Evolutionary conservation across 1,140 invertebrate genomes (phyloP).

Genomic region (Chlorops oryzae): DNA sequence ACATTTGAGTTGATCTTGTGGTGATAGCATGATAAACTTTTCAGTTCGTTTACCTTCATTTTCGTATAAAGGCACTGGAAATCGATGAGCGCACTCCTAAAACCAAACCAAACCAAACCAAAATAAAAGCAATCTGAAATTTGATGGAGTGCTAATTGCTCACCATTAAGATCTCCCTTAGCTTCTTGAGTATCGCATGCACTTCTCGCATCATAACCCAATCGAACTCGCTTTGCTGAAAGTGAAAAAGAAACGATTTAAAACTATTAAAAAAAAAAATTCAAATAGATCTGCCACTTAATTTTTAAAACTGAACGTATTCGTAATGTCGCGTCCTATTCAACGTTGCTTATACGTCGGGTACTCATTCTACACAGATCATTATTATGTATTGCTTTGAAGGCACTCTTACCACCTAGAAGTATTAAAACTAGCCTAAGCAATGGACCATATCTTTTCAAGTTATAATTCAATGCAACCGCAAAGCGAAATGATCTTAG

Average conservation of each 20-base stretch:
- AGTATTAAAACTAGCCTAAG: too few species aligned
- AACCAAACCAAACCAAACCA: conserved; percentile 23
- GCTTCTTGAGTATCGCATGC: conserved; percentile 70
- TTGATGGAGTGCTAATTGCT: too few species aligned
- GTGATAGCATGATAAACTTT: conserved; percentile 73
- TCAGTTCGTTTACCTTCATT: conserved; percentile 76
- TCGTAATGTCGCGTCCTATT: too few species aligned
- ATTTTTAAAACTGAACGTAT: too few species aligned
- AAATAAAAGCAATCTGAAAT: conserved; percentile 9
- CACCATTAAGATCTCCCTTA: conserved; percentile 74
- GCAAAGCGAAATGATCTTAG: too few species aligned
- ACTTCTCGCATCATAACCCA: conserved; percentile 84
- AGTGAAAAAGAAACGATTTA: conserved; percentile 7
- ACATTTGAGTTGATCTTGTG: conserved; percentile 82
- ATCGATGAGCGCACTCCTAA: conserved; percentile 74
- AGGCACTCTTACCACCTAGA: background rate
- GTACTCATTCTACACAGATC: background rate
- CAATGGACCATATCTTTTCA: too few species aligned
- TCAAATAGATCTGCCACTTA: too few species aligned
- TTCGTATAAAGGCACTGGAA: conserved; percentile 72
- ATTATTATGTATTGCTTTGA: background rate
- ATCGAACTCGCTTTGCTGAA: conserved; percentile 84
- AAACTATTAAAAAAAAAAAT: background rate
- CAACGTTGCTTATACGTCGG: too few species aligned
- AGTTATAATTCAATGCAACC: too few species aligned